phyloP scores from a whole-genome alignment of 2,797 vertebrate species.

The Pyrocephalus nanus region DNA sequence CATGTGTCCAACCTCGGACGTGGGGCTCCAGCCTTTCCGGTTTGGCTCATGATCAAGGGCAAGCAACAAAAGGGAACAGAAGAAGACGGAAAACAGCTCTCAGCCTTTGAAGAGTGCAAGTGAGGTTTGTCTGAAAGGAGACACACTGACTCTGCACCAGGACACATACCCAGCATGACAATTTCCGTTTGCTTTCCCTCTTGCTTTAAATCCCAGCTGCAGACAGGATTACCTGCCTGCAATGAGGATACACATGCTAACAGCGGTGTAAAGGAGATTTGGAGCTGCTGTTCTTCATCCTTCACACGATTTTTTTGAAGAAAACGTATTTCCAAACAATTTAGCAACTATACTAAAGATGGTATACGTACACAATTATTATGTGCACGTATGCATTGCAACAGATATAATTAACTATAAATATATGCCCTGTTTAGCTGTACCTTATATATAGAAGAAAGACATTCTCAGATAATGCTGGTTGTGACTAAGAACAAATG shows the following conservation, averaged over 20 bases:
- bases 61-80: neutral
- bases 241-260: neutral
- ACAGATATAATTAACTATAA: neutral
- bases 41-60: conserved; percentile 33
- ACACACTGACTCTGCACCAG: neutral
- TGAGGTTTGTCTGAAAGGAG: neutral
- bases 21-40: conserved; percentile 26
- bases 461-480: neutral
- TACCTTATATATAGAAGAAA: neutral
- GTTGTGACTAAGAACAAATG: neutral
- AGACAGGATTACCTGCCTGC: neutral
- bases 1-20: accelerated
- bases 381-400: neutral
- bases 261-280: neutral
- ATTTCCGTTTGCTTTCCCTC: neutral
- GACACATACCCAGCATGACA: accelerated
- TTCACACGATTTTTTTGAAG: neutral
- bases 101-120: conserved; percentile 7
- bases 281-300: neutral
- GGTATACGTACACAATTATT: neutral
- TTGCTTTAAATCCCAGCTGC: neutral
- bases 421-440: neutral
- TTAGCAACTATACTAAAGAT: neutral
- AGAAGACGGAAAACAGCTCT: neutral
- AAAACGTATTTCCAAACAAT: neutral